Evolutionary conservation across 2,888 invertebrate species (phyloP).

Genomic region (Drosophila aldrichi): DNA sequence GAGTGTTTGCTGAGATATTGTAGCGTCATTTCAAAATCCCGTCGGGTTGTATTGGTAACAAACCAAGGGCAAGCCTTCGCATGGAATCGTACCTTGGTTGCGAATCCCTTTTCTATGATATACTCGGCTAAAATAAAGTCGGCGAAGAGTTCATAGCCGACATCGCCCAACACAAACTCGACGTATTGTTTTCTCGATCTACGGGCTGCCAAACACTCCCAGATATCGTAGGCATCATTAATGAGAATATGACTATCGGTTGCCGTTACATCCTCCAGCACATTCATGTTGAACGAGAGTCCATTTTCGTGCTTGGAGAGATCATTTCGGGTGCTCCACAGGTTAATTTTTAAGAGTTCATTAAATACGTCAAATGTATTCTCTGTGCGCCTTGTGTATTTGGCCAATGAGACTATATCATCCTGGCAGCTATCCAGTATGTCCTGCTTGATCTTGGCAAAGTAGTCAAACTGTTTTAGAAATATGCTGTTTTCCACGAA

Average conservation of each 20-base stretch:
- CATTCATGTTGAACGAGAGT: slow-evolving; percentile 86
- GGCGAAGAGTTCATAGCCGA: slow-evolving; percentile 95
- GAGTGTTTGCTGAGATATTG: slow-evolving; percentile 84
- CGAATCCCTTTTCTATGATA: slow-evolving; percentile 88
- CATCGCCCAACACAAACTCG: slow-evolving; percentile 95
- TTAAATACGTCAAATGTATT: slow-evolving; percentile 36
- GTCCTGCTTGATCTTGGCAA: slow-evolving; percentile 90
- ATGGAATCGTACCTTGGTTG: slow-evolving; percentile 90
- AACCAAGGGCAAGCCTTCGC: slow-evolving; percentile 97
- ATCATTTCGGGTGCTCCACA: slow-evolving; percentile 99
- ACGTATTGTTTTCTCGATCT: slow-evolving; percentile 85
- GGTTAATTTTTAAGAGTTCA: slow-evolving; percentile 85
- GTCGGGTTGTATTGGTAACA: slow-evolving; percentile 92
- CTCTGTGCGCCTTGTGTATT: slow-evolving; percentile 48
- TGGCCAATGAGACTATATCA: slow-evolving; percentile 60
- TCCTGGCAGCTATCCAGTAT: slow-evolving; percentile 85
- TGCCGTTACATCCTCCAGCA: slow-evolving; percentile 86
- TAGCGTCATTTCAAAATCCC: slow-evolving; percentile 91
- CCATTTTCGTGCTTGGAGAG: slow-evolving; percentile 88
- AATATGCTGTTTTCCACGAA: slow-evolving; percentile 87
- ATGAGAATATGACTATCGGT: slow-evolving; percentile 88
- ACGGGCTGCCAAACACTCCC: slow-evolving; percentile 84
- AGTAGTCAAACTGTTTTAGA: slow-evolving; percentile 91
- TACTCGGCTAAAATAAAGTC: slow-evolving; percentile 95
- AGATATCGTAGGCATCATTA: slow-evolving; percentile 87